Base-by-base conservation (phyloP, 35 echinoderm and acorn worm genomes). In the Lytechinus variegatus region DNA sequence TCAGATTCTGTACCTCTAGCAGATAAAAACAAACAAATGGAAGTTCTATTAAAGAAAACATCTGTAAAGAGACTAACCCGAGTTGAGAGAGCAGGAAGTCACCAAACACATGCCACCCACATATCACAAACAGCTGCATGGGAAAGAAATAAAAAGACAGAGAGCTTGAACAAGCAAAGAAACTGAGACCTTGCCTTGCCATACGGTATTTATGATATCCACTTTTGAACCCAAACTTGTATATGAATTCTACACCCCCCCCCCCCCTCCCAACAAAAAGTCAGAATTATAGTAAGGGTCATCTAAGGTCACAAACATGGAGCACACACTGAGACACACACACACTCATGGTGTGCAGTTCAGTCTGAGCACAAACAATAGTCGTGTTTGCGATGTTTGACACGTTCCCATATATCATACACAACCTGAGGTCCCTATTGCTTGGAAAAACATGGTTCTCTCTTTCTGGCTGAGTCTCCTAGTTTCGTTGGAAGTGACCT, bases 401-500 rank as follows among this genome's bases (percentile, higher is more conserved):
- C 87, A 89, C 87, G 51, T 6, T 1, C 27, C 11, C 11, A 9
- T 10, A 89, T 89, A 52, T 89, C 87, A 87, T 27, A 27, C 87
- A 89, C 28, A 89, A 89, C 4, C 10, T 89, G 87, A 21, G 61
- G 61, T 71, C 61, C 61, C 61, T 21, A 71, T 71, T 71, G 61
- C 61, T 71, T 71, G 61, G 61, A 71, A 71, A 71, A 71, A 71
- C 14, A 71, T 71, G 61, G 61, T 21, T 71, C 61, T 71, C 61
- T 71, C 61, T 71, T 5, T 14, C 61, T 71, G 61, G 61, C 61
- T 19, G 16, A 71, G 61, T 71, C 61, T 71, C 61, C 61, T 89
- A 29, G 87, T 89, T 89, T 89, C 87, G 87, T 27, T 33, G 87
- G 87, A 89, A 89, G 87, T 89, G 87, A 89, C 87, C 87, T 53